phyloP scores from a whole-genome alignment of 2,888 invertebrate genomes.

The Cephus nigrinus region DNA sequence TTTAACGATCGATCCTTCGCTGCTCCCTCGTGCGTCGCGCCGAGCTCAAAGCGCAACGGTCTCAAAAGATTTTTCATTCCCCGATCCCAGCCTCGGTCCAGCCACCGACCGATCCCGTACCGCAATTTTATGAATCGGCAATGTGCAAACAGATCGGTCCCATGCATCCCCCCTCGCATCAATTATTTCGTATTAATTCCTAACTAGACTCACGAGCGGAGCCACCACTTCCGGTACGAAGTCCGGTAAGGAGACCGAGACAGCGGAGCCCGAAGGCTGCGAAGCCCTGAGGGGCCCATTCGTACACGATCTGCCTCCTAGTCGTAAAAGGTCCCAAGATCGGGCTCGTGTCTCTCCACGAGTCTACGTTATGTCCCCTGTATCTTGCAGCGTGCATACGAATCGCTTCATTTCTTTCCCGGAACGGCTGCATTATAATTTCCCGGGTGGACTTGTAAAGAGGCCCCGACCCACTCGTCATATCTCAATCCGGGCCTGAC shows the following conservation, averaged over 20 bases:
- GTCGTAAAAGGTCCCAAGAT: constrained; percentile 12
- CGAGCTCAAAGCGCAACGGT: background rate
- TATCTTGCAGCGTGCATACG: constrained; percentile 43
- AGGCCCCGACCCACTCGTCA: constrained; percentile 15
- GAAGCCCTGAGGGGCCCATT: background rate
- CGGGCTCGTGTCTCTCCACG: constrained; percentile 12
- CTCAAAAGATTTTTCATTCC: background rate
- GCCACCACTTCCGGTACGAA: background rate
- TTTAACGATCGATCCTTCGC: constrained; percentile 37
- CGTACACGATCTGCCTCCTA: constrained; percentile 6
- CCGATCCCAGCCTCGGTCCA: background rate
- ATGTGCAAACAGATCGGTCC: background rate
- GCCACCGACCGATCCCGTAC: too few species aligned
- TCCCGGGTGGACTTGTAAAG: constrained; percentile 4
- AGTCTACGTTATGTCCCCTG: constrained; percentile 12
- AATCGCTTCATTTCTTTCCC: constrained; percentile 52
- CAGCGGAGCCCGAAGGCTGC: background rate
- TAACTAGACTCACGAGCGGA: background rate
- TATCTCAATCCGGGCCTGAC: constrained; percentile 8
- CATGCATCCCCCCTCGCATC: background rate
- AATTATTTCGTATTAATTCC: background rate
- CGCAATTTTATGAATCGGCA: background rate
- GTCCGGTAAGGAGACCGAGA: background rate
- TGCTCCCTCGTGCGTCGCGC: constrained; percentile 3
- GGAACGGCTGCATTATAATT: constrained; percentile 16